Evolutionary conservation across 2,113 vertebrate genomes (phyloP), one percentile per base, ranked within the genome.

Genomic region (Anoura caudifer): DNA sequence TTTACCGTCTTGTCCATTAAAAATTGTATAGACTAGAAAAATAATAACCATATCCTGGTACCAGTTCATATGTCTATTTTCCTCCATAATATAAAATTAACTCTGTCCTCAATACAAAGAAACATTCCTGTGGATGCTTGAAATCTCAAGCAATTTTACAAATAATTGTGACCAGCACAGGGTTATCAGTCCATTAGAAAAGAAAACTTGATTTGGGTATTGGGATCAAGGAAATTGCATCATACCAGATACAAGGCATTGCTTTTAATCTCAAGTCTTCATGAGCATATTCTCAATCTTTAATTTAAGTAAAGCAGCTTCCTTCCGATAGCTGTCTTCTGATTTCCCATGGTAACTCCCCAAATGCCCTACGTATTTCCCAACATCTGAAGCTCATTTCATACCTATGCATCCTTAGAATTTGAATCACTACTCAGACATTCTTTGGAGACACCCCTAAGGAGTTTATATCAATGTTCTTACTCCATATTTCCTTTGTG

Each of bases 401-500:
- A 89, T 45, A 84, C 9, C 50, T 47, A 26, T 26, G 22, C 56
- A 76, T 92, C 59, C 12, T 63, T 76, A 73, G 69, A 95, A 96
- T 85, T 67, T 95, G 59, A 97, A 89, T 95, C 8, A 9, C 43
- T 95, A 22, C 33, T 83, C n/a, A 92, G 70, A 80, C 15, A 83
- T 90, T 83, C 87, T 93, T 87, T 61, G 22, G 65, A 92, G 69
- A 89, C 47, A 84, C 84, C 89, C 22, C 59, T 95, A 95, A 94
- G 87, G 79, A 95, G 69, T 92, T 95, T 96, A 90, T 93, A 91
- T 87, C 83, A 87, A 50, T 90, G 17, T 45, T 96, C 56, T 89
- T 76, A 81, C 67, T 89, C 56, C 17, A 41, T 54, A 76, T 86
- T 82, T 26, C 76, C 36, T 56, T 72, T 56, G 43, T 92, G 93